Percentiles rank a stretch among this genome's conserved stretches.
Evolutionary conservation across 92 coral and sea anemone species (phyloP).

Genomic region (Porites rus): DNA sequence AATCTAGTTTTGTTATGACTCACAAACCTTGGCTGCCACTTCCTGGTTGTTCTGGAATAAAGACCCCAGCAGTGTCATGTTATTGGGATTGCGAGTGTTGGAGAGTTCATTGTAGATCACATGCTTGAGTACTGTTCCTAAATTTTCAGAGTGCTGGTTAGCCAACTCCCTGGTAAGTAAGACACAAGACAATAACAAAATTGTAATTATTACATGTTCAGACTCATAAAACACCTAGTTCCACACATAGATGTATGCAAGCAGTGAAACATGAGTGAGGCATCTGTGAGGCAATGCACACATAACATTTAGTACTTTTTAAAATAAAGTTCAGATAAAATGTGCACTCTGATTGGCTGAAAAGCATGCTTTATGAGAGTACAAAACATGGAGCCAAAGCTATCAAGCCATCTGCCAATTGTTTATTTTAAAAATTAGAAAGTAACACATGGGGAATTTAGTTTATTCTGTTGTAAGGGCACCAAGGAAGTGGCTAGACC

Average conservation of each 20-base stretch:
- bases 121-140: slow-evolving; percentile 89
- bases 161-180: slow-evolving; percentile 78
- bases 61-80: slow-evolving; percentile 89
- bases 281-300: too few species aligned
- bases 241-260: neutral
- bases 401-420: too few species aligned
- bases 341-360: too few species aligned
- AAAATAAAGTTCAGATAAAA: too few species aligned
- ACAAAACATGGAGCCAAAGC: too few species aligned
- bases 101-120: slow-evolving; percentile 97
- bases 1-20: neutral
- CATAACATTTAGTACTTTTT: too few species aligned
- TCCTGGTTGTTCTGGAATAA: slow-evolving; percentile 90
- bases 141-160: slow-evolving; percentile 91
- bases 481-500: too few species aligned
- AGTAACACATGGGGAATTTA: too few species aligned
- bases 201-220: neutral
- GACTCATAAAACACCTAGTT: neutral
- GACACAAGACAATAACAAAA: neutral
- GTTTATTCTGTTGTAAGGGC: too few species aligned
- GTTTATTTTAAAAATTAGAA: too few species aligned
- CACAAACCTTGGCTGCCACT: slow-evolving; percentile 85
- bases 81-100: slow-evolving; percentile 93
- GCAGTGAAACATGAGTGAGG: too few species aligned
- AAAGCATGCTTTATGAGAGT: too few species aligned